Evolutionary conservation across 1,140 invertebrate genomes (phyloP).

Genomic region (Steinernema feltiae): DNA sequence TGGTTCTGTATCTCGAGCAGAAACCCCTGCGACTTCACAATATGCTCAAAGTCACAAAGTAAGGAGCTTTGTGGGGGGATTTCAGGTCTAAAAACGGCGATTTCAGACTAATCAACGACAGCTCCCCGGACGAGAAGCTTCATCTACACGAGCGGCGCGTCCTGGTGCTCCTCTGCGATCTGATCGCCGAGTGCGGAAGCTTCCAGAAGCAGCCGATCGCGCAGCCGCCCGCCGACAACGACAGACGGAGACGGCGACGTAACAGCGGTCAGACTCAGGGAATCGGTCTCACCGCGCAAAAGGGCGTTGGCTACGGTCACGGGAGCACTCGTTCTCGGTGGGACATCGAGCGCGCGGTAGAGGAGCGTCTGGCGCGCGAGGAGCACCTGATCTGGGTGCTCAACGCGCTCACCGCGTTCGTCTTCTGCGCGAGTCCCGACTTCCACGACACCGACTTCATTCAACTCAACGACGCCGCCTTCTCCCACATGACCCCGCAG

Average conservation of each 20-base stretch:
- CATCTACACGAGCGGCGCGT: conserved; percentile 16
- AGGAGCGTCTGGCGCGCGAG: conserved; percentile 41
- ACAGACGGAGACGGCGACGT: not conserved
- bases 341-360: conserved; percentile 81
- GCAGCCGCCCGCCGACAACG: conserved; percentile 24
- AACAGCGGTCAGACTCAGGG: not conserved
- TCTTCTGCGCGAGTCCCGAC: conserved; percentile 41
- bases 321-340: conserved; percentile 87
- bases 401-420: conserved; percentile 45
- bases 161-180: conserved; percentile 19
- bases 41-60: conserved; percentile 45
- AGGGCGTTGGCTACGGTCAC: conserved; percentile 84
- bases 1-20: conserved; percentile 29
- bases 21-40: conserved; percentile 41
- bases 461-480: conserved; percentile 17
- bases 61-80: not conserved
- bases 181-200: conserved; percentile 17
- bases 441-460: conserved; percentile 20
- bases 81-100: not conserved
- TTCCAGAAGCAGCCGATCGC: conserved; percentile 21
- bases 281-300: conserved; percentile 59
- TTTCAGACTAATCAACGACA: conserved; percentile 39
- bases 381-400: conserved; percentile 56
- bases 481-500: conserved; percentile 20
- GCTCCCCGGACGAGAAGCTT: conserved; percentile 37